phyloP scores from a whole-genome alignment of 2,888 invertebrate species.

The Drosophila lacicola region DNA sequence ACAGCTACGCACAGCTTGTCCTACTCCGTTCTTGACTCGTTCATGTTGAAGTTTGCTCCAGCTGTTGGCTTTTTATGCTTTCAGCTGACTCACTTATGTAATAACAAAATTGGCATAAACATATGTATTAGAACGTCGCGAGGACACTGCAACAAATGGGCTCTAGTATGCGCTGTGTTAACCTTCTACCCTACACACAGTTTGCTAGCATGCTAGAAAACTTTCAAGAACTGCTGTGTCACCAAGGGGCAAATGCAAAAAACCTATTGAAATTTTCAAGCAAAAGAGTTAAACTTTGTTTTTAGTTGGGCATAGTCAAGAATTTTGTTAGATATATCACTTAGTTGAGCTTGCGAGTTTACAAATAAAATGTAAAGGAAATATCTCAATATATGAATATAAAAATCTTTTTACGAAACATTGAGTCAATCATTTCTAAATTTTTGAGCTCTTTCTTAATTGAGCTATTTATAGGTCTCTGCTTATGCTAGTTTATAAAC shows the following conservation, averaged over 20 bases:
- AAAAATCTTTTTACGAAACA: no score
- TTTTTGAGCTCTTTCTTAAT: no score
- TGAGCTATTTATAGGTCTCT: no score
- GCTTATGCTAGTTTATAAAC: no score
- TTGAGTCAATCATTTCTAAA: no score
- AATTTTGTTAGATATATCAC: no score
- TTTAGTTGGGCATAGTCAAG: not conserved
- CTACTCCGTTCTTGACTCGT: constrained; percentile 13
- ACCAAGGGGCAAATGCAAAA: constrained; percentile 37
- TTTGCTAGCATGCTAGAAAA: constrained; percentile 32
- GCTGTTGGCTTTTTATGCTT: constrained; percentile 22
- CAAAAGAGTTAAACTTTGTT: constrained; percentile 7
- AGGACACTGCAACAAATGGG: constrained; percentile 47
- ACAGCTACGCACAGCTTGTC: constrained; percentile 23
- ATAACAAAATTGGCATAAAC: constrained; percentile 77
- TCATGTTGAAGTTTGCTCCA: not conserved
- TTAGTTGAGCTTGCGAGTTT: no score
- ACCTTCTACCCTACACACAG: constrained; percentile 15
- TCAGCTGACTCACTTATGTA: constrained; percentile 78
- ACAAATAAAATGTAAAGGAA: no score
- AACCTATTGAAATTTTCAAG: constrained; percentile 18
- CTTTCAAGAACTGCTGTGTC: constrained; percentile 58
- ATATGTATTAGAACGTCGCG: constrained; percentile 65
- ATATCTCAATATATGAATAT: no score
- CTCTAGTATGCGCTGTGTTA: not conserved